phyloP scores from a whole-genome alignment of 1,140 invertebrate species.

The Drosophila bocki region DNA sequence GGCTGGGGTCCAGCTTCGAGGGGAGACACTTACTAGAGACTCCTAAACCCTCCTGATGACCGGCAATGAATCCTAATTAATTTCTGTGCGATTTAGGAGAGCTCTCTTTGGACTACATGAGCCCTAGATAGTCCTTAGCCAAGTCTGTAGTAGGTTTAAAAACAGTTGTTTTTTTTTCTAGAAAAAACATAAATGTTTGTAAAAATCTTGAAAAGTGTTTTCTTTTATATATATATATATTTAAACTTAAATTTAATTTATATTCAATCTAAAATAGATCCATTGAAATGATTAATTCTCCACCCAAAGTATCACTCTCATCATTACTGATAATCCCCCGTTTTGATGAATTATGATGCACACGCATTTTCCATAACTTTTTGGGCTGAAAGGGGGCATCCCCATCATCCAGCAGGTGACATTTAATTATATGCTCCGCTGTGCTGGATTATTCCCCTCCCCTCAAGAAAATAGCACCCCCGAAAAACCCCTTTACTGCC shows the following conservation, averaged over 20 bases:
- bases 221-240: too few relatives aligned
- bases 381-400: constrained; percentile 17
- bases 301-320: neutral
- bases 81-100: constrained; percentile 10
- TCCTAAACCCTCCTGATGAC: constrained; percentile 11
- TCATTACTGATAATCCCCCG: constrained; percentile 21
- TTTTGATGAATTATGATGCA: constrained; percentile 52
- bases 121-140: neutral
- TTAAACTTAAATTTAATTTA: neutral
- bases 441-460: constrained; percentile 24
- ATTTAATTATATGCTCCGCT: constrained; percentile 71
- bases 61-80: constrained; percentile 26
- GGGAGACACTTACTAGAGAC: neutral
- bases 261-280: neutral
- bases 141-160: neutral
- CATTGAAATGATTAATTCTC: neutral
- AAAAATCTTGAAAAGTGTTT: neutral
- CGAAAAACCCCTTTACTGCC: neutral
- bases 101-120: neutral
- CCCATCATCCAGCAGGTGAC: constrained; percentile 50
- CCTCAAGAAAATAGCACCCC: neutral
- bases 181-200: neutral
- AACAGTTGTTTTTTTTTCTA: neutral
- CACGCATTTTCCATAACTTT: constrained; percentile 43
- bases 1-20: constrained; percentile 31